Percentiles rank a stretch among this genome's conserved stretches.
phyloP scores from a whole-genome alignment of 2,888 invertebrate species.

The Sminthurinus aureus region DNA sequence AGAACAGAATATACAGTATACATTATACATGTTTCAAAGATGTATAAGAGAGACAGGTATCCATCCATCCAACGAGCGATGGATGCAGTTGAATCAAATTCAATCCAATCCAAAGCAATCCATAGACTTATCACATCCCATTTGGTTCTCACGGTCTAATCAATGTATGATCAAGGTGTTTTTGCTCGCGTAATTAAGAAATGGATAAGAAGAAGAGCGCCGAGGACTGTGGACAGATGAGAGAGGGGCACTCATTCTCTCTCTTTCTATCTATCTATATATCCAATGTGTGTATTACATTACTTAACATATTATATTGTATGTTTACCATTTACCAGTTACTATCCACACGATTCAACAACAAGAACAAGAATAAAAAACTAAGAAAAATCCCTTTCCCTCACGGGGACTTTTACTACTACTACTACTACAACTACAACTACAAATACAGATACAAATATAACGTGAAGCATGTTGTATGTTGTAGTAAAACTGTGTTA shows the following conservation, averaged over 20 bases:
- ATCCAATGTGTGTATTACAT: neutral
- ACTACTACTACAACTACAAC: too few species aligned
- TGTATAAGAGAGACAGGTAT: slow-evolving; percentile 26
- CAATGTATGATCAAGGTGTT: slow-evolving; percentile 50
- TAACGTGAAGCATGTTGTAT: too few species aligned
- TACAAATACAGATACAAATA: too few species aligned
- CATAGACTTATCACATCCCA: slow-evolving; percentile 3
- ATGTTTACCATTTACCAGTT: neutral
- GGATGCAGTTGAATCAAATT: too few species aligned
- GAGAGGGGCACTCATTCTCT: slow-evolving; percentile 5
- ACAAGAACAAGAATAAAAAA: too few species aligned
- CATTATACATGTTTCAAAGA: neutral
- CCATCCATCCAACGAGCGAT: slow-evolving; percentile 24
- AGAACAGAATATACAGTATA: neutral
- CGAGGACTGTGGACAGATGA: neutral
- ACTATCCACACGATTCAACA: neutral
- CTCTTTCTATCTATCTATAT: neutral
- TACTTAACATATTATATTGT: too few species aligned
- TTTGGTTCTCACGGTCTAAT: slow-evolving; percentile 53
- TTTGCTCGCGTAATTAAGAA: slow-evolving; percentile 56
- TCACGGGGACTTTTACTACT: too few species aligned
- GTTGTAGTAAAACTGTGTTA: too few species aligned
- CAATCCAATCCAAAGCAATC: too few species aligned
- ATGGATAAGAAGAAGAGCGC: slow-evolving; percentile 40
- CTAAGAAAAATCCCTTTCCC: too few species aligned